phyloP scores from a whole-genome alignment of 2,797 vertebrate species.

The Loriculus beryllinus region DNA sequence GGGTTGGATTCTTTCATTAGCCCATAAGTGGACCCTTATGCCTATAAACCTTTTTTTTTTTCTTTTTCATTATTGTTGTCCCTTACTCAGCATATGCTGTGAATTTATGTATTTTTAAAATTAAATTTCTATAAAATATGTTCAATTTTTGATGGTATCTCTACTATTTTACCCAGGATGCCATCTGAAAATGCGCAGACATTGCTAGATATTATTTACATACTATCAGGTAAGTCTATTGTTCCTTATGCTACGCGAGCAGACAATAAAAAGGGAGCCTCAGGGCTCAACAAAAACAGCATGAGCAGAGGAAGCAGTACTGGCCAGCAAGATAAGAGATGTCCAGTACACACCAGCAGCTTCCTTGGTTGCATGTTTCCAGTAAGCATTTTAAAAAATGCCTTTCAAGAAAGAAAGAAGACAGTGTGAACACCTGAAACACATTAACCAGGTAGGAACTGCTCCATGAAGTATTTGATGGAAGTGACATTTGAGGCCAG shows the following conservation, averaged over 20 bases:
- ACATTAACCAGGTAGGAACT: neutral
- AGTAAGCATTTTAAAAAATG: neutral
- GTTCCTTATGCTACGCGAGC: neutral
- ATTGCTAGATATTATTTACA: neutral
- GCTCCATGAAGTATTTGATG: neutral
- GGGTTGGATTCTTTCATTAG: conserved; percentile 22
- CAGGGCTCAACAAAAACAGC: neutral
- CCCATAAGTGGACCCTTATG: conserved; percentile 11
- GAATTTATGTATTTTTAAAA: neutral
- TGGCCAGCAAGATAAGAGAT: neutral
- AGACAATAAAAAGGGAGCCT: neutral
- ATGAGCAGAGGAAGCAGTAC: neutral
- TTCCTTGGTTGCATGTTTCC: neutral
- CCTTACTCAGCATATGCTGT: neutral
- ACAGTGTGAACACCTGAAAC: neutral
- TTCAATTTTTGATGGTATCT: neutral
- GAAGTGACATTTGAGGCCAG: neutral
- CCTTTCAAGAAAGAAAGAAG: neutral
- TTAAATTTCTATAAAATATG: neutral
- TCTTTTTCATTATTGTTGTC: neutral
- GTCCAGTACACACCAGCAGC: neutral
- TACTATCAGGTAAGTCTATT: neutral
- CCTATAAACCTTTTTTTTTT: neutral
- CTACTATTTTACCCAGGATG: neutral
- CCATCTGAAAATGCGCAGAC: neutral